These are phyloP conservation scores for Mechanitis mazaeus DNA, from an alignment of 2,888 invertebrate genomes.

Conservation along the genomic window DNA sequence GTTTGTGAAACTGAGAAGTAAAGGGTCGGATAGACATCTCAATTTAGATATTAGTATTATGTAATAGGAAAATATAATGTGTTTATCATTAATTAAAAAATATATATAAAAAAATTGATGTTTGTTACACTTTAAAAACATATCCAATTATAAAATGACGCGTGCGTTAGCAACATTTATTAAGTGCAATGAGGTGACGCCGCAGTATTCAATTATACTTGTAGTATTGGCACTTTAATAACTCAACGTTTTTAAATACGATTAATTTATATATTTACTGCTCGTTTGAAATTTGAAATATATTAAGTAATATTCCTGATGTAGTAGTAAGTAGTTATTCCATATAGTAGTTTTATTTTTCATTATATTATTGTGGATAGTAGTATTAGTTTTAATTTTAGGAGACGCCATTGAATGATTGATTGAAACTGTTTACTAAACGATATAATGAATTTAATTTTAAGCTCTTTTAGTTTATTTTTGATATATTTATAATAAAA, in stretches of 20 bases:
- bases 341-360: conserved; percentile 18
- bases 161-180: background rate
- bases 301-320: conserved; percentile 22
- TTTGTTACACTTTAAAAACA: no score
- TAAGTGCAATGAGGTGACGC: background rate
- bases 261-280: conserved; percentile 11
- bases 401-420: conserved; percentile 16
- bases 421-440: no score
- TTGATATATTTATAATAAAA: no score
- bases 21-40: no score
- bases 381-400: background rate
- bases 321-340: conserved; percentile 15
- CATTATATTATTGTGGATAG: conserved; percentile 12
- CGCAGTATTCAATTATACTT: background rate
- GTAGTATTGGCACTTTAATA: background rate
- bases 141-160: no score
- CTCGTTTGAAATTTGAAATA: conserved; percentile 25
- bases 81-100: no score
- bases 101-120: no score
- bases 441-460: no score
- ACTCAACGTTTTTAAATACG: background rate
- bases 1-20: no score
- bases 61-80: no score
- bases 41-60: no score
- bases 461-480: no score